phyloP scores from a whole-genome alignment of 2,113 vertebrate species.

The Boulengeromyrus knoepffleri region DNA sequence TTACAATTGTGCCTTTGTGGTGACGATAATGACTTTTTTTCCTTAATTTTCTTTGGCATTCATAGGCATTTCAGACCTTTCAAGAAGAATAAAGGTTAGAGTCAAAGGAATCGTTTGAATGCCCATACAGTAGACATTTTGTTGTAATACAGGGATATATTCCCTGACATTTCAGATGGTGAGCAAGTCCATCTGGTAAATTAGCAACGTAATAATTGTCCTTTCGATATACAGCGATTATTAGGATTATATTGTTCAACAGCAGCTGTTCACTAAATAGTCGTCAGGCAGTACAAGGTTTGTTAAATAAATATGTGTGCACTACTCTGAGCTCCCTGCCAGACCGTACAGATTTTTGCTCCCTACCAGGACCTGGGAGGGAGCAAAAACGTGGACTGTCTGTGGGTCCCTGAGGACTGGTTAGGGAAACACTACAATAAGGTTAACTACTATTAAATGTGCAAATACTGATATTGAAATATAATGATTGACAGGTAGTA shows the following conservation, averaged over 20 bases:
- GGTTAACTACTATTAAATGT: neutral
- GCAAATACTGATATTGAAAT: neutral
- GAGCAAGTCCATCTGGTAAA: neutral
- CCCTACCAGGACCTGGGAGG: neutral
- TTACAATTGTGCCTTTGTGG: neutral
- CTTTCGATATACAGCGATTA: neutral
- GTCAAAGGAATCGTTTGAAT: neutral
- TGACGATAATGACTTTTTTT: neutral
- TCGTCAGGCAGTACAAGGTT: neutral
- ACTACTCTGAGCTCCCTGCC: neutral
- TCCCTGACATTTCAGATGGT: neutral
- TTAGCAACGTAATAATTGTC: neutral
- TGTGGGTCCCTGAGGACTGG: neutral
- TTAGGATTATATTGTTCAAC: neutral
- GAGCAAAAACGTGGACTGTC: neutral
- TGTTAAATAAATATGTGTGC: neutral
- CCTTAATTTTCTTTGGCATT: neutral
- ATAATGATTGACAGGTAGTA: neutral
- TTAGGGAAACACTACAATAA: neutral
- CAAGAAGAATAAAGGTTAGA: neutral
- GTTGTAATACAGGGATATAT: neutral
- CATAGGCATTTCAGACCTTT: neutral
- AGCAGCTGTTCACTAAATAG: neutral
- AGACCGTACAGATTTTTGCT: neutral
- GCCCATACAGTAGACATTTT: neutral